phyloP scores from a whole-genome alignment of 2,888 invertebrate species.

The Protophormia terraenovae region DNA sequence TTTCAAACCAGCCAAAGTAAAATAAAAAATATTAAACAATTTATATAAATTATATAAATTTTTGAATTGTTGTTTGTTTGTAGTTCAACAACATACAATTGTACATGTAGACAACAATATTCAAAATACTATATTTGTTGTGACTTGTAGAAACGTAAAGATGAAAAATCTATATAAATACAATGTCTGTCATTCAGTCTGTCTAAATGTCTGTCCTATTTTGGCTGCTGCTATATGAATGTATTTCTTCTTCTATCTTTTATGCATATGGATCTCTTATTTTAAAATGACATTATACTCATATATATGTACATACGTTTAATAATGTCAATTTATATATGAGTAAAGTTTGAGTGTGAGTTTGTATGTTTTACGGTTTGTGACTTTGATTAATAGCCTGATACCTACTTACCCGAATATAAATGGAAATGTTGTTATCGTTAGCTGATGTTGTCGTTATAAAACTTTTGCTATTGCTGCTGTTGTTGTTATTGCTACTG shows the following conservation, averaged over 20 bases:
- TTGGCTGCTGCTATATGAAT: too few relatives aligned
- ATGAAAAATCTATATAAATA: slow-evolving; percentile 49
- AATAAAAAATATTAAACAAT: slow-evolving; percentile 30
- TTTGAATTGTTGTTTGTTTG: slow-evolving; percentile 38
- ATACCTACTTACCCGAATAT: slow-evolving; percentile 67
- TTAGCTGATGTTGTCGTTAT: slow-evolving; percentile 39
- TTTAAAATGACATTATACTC: slow-evolving; percentile 50
- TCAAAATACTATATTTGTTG: slow-evolving; percentile 35
- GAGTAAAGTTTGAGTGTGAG: neutral
- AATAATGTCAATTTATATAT: neutral
- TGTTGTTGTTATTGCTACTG: slow-evolving; percentile 21
- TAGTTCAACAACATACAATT: neutral
- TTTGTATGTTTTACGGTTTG: slow-evolving; percentile 64
- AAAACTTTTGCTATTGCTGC: slow-evolving; percentile 10
- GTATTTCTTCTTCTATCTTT: too few relatives aligned
- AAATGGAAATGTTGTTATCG: slow-evolving; percentile 60
- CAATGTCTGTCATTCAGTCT: slow-evolving; percentile 50
- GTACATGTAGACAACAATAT: slow-evolving; percentile 22
- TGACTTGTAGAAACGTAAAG: slow-evolving; percentile 27
- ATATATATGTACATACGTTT: neutral
- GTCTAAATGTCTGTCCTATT: slow-evolving; percentile 23
- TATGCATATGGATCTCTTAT: slow-evolving; percentile 34
- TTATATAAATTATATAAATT: slow-evolving; percentile 55
- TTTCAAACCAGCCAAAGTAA: neutral
- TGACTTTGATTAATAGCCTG: slow-evolving; percentile 68